phyloP scores from a whole-genome alignment of 2,888 invertebrate genomes.

The Lithosia quadra region DNA sequence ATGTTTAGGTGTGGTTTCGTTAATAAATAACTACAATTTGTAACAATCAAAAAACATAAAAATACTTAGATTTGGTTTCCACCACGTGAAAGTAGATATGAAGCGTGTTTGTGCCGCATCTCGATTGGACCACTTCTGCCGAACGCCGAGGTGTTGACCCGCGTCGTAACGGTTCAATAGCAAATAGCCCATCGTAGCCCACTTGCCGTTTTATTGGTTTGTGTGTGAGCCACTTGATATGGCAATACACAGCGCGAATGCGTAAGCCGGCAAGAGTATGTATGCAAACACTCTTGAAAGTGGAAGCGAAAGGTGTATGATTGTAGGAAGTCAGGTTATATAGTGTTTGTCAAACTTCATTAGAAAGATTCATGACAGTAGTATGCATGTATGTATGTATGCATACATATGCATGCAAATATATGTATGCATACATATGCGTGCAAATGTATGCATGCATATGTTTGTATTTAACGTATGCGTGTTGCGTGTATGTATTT shows the following conservation, averaged over 20 bases:
- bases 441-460: too few species aligned
- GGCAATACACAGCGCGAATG: background rate
- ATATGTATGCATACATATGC: too few species aligned
- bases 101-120: slow-evolving; percentile 7
- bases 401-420: background rate
- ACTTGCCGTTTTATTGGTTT: background rate
- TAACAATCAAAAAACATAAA: background rate
- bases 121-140: background rate
- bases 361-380: background rate
- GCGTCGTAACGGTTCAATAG: slow-evolving; percentile 35
- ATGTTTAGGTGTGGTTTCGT: too few species aligned
- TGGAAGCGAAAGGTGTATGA: background rate
- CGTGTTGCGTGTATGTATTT: too few species aligned
- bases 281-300: background rate
- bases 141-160: slow-evolving; percentile 36
- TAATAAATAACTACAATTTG: background rate
- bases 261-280: background rate
- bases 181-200: slow-evolving; percentile 29
- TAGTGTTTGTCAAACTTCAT: background rate
- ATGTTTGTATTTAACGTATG: too few species aligned
- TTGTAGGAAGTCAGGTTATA: background rate
- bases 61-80: background rate
- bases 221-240: background rate
- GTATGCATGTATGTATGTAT: background rate
- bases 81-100: slow-evolving; percentile 19